Percentiles rank a stretch among this genome's conserved stretches.
phyloP scores from a whole-genome alignment of 1,140 invertebrate genomes.

The Chelonus insularis region DNA sequence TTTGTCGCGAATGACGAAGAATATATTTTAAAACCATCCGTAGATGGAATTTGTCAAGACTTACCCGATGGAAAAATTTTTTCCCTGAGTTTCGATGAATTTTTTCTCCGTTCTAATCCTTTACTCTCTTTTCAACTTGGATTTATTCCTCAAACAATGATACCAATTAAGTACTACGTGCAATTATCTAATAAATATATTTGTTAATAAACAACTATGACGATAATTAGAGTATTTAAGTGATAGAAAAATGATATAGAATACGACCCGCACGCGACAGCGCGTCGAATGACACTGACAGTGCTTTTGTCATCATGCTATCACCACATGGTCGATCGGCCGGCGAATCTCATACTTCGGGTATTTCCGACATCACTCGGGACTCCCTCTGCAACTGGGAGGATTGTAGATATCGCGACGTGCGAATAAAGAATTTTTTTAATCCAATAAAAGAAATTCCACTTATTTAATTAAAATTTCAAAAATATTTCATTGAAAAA shows the following conservation, averaged over 20 bases:
- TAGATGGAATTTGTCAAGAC: not conserved
- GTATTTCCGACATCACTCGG: not conserved
- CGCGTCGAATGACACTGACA: conserved; percentile 27
- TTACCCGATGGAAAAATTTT: not conserved
- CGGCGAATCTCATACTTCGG: conserved; percentile 6
- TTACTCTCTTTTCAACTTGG: too few species aligned
- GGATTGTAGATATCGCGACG: not conserved
- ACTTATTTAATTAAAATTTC: not conserved
- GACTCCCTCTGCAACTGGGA: not conserved
- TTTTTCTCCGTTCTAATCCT: too few species aligned
- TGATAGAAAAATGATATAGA: not conserved
- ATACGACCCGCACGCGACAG: not conserved
- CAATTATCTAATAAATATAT: not conserved
- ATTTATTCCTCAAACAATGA: too few species aligned
- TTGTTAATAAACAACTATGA: not conserved
- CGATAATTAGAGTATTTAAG: not conserved
- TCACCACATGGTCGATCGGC: conserved; percentile 25
- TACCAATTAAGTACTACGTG: too few species aligned
- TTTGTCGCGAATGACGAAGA: conserved; percentile 8
- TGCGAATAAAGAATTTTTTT: conserved; percentile 12
- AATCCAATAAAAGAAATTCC: too few species aligned
- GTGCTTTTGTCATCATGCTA: conserved; percentile 28
- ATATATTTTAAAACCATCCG: not conserved
- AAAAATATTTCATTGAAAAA: not conserved
- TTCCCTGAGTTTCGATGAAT: too few species aligned